These are phyloP conservation scores for Amblyopsis hoosieri DNA, from an alignment of 2,797 vertebrate genomes.

Conservation along the genomic window DNA sequence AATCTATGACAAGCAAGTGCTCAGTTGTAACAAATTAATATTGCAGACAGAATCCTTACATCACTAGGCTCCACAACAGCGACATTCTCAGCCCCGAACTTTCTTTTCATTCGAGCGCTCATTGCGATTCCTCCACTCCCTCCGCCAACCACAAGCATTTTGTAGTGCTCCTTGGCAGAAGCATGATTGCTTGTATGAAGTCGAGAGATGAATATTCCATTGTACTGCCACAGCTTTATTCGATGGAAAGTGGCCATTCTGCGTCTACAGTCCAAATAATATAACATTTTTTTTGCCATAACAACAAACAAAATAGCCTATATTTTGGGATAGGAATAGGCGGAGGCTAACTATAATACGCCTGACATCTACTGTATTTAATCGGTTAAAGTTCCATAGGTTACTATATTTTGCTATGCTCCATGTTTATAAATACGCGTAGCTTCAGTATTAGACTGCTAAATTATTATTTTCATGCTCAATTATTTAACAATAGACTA, in stretches of 20 bases:
- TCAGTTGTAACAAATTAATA: not conserved
- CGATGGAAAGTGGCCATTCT: conserved; percentile 62
- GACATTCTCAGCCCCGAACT: conserved; percentile 87
- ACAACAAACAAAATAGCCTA: not conserved
- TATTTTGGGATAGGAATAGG: not conserved
- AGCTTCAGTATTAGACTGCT: too few relatives aligned
- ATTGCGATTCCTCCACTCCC: conserved; percentile 90
- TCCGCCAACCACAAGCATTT: conserved; percentile 92
- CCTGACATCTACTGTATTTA: too few relatives aligned
- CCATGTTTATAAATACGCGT: too few relatives aligned
- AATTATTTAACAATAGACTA: not conserved
- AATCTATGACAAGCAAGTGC: not conserved
- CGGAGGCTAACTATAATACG: not conserved
- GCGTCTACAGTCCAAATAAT: conserved; percentile 2
- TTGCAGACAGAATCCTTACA: conserved; percentile 61
- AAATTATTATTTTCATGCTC: too few relatives aligned
- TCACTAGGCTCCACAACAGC: conserved; percentile 93
- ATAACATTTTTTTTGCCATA: not conserved
- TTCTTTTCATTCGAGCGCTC: conserved; percentile 92
- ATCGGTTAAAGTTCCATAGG: too few relatives aligned
- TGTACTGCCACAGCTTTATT: conserved; percentile 43
- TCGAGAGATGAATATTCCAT: conserved; percentile 29
- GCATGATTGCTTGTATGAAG: conserved; percentile 77
- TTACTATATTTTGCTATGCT: too few relatives aligned
- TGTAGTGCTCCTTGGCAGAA: conserved; percentile 83